phyloP scores from a whole-genome alignment of 2,113 vertebrate species.

The Thomomys bottae region DNA sequence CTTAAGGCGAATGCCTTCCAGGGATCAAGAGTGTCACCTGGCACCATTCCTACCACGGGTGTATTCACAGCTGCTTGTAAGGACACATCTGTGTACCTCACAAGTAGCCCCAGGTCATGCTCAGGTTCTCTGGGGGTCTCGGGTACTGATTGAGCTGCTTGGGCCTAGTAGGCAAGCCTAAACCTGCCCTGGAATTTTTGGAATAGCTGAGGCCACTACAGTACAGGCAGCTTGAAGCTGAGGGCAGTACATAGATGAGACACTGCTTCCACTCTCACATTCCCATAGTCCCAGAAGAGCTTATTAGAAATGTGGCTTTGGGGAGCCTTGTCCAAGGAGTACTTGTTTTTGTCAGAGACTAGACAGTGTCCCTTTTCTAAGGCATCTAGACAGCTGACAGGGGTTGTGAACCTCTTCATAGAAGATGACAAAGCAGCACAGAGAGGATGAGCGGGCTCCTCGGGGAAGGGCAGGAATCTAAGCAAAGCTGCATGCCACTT shows the following conservation, averaged over 20 bases:
- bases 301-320: slow-evolving; percentile 6
- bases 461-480: neutral
- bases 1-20: neutral
- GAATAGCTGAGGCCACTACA: slow-evolving; percentile 57
- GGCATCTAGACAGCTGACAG: neutral
- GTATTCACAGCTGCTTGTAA: neutral
- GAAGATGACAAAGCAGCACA: neutral
- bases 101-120: neutral
- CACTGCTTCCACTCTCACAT: slow-evolving; percentile 26
- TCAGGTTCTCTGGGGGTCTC: slow-evolving; percentile 47
- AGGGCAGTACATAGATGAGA: slow-evolving; percentile 43
- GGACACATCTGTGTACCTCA: neutral
- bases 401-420: neutral
- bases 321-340: slow-evolving; percentile 7
- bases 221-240: neutral
- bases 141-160: slow-evolving; percentile 47
- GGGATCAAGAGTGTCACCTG: slow-evolving; percentile 7
- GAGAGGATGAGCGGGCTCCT: slow-evolving; percentile 27
- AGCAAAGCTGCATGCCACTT: neutral
- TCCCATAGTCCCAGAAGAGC: neutral
- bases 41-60: neutral
- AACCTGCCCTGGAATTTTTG: slow-evolving; percentile 76
- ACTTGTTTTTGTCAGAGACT: neutral
- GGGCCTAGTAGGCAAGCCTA: slow-evolving; percentile 59
- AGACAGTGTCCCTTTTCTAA: slow-evolving; percentile 33